Evolutionary conservation across 2,888 invertebrate genomes (phyloP), one percentile per base, ranked within the genome.

Genomic region (Philopedon plagiatum): DNA sequence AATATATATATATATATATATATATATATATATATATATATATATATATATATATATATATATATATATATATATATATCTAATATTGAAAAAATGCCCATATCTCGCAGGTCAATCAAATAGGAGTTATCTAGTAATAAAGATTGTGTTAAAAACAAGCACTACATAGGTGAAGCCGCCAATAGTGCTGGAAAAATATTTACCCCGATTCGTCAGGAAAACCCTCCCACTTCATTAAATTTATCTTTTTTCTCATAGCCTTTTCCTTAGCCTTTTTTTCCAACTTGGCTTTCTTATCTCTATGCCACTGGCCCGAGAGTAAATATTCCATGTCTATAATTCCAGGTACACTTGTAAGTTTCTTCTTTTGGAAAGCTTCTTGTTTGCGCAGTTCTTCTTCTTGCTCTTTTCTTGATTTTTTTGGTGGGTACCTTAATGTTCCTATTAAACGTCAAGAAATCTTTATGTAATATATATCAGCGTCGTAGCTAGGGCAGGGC

Each of bases 371-470:
- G 7, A 69, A 74, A 68, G 4, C 82, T 82, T 78, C 74, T 37
- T 75, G 64, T 51, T 75, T 76, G 9, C 83, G 73, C 44, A 82
- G 80, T 69, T 89, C 88, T 56, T 81, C 83, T 80, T 88, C 87
- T 49, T 86, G 80, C 78, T 87, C 85, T 78, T 77, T 87, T 86
- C 44, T 73, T 3, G 76, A 74, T 58, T 78, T 79, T 57, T 86
- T 82, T 0, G 91, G 89, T 0, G 92, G 91, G 81, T 88, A 90
- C 77, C 85, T 87, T 54, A 90, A 80, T 75, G 89, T 88, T 0
- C 90, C 90, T 83, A 49, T 18, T 21, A 29, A 29, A 26, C 13
- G 8, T 11, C 11, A 46, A 21, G 19, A 58, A 58, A n/a, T 0
- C 18, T 19, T 11, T 64, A 41, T 57, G 56, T n/a, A n/a, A n/a